Base-by-base conservation (phyloP, 2,113 vertebrate species). In the Cyphomyrus plagiostoma region DNA sequence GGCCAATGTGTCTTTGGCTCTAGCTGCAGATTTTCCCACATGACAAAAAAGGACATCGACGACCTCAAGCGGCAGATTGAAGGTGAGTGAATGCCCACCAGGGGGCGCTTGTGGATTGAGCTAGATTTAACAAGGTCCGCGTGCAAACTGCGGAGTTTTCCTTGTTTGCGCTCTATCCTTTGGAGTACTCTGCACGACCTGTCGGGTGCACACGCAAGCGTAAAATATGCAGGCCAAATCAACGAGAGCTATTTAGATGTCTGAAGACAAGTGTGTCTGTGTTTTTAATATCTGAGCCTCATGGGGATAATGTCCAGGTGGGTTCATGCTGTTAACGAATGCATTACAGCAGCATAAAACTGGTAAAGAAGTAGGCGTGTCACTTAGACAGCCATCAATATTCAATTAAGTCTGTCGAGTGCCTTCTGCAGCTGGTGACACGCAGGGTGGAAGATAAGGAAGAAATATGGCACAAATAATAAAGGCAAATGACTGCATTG, bases 11-110 rank as follows among this genome's bases (percentile, higher is more conserved):
- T 97, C 90, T 99, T 99, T 92, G 98, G 98, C 8, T 93, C 95
- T 82, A 97, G 96, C 94, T 99, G 98, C 93, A 95, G 97, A 52
- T 99, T 99, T 92, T 99, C 98, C 82, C 98, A 99, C 94, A 97
- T 99, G 97, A 97, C 97, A 0, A 97, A 97, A 89, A 94, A 94
- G 66, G 97, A 98, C 88, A 90, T 99, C 88, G 96, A 95, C 89
- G 93, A 95, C 89, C 93, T 99, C 89, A 96, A 94, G 88, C 94
- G 94, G 83, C 96, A 96, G 49, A 96, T 97, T 88, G 96, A 98
- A 90, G 97, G 98, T 99, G 74, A 74, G 56, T 52, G 39, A 48
- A 23, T 23, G 10, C 23, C 52, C 86, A 74, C 82, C n/a, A 87
- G 89, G 62, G 19, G 87, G 89, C 48, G 83, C 35, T 74, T 49